Evolutionary conservation across 2,113 vertebrate genomes (phyloP).

Genomic region (Todiramphus saurophagus): DNA sequence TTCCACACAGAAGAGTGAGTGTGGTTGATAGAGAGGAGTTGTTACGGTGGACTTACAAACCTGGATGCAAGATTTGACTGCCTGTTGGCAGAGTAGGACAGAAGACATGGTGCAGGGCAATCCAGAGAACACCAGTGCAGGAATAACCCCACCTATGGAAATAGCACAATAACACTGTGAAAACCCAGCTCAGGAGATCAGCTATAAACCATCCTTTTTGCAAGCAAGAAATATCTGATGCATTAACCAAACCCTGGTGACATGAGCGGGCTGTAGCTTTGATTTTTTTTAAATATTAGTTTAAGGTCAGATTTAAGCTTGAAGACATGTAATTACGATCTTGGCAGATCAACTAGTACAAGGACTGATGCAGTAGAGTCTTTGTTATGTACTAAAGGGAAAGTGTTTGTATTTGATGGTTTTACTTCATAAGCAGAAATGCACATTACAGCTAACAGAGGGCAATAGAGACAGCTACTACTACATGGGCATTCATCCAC

Average conservation of each 20-base stretch:
- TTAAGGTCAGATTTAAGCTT: neutral
- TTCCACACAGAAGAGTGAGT: neutral
- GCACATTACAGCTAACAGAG: conserved; percentile 61
- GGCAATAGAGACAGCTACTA: conserved; percentile 67
- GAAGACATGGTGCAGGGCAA: neutral
- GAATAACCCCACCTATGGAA: neutral
- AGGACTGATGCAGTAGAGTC: neutral
- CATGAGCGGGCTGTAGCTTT: neutral
- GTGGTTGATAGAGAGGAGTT: neutral
- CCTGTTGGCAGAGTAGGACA: neutral
- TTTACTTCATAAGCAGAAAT: conserved; percentile 70
- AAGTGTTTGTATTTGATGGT: conserved; percentile 64
- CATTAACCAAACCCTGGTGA: neutral
- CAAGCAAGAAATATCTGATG: neutral
- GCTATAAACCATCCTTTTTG: neutral
- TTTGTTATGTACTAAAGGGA: conserved; percentile 12
- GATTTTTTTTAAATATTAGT: neutral
- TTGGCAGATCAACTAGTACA: neutral
- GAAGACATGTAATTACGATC: neutral
- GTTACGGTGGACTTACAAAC: neutral
- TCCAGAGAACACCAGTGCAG: neutral
- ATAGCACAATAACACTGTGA: neutral
- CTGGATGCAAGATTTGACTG: neutral
- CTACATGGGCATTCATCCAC: conserved; percentile 49
- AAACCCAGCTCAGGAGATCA: neutral